Evolutionary conservation across 2,113 vertebrate genomes (phyloP), one percentile per base, ranked within the genome.

Genomic region (Motacilla alba): DNA sequence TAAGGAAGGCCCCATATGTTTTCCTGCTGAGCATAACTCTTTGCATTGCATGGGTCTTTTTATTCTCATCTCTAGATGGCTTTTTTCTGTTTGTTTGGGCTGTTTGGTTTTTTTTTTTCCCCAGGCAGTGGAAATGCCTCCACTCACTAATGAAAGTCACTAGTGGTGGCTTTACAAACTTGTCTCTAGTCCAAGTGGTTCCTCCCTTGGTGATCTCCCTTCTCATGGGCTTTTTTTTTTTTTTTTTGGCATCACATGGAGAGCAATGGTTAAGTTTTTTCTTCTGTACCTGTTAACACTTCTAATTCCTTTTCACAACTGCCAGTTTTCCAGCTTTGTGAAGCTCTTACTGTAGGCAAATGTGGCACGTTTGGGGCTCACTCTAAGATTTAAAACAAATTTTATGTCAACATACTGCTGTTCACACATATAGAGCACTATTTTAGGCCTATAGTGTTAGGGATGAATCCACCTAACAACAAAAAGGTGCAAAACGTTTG

Each of bases 251-350:
- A 15, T 53, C 77, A 17, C 3, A 4, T 50, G 60, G 80, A 87
- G 44, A 19, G 67, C 47, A 95, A 33, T 69, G 58, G 56, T 85
- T 81, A 66, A 16, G 16, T 47, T 89, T 91, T 90, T 96, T 89
- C 37, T 75, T 88, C 81, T 50, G 19, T 84, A 67, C 62, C 75
- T 90, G 83, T 94, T 96, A 95, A 82, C 92, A 64, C 76, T 76
- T 90, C 39, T 43, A 83, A 78, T 92, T 83, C 76, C 52, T 94
- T 94, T 96, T 94, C 88, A 82, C 86, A 95, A 49, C 78, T 96
- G 81, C 58, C 69, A 53, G n/a, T 81, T 91, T 88, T 86, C 35
- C 69, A 79, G 64, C 77, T 92, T 94, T 78, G 60, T 95, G 83
- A 89, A 79, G 75, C 44, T 69, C 66, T 93, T 86, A 75, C 74